These are phyloP conservation scores for Pygoscelis antarcticus DNA, from an alignment of 2,113 vertebrate genomes.

Conservation along the genomic window DNA sequence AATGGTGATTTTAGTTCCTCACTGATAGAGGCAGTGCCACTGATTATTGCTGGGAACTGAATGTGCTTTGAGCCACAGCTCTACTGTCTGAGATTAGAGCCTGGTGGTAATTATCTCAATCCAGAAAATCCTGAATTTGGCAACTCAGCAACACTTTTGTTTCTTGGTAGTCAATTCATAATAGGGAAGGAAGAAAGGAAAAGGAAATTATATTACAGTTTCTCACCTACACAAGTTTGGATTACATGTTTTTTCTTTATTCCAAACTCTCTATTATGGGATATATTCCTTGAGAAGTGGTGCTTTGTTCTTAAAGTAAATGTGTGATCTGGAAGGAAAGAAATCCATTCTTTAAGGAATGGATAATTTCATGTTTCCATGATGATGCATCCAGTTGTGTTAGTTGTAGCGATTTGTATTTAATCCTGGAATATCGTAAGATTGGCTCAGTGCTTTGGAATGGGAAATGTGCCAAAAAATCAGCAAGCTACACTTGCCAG, in stretches of 20 bases:
- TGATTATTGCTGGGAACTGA: neutral
- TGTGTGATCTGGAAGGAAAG: neutral
- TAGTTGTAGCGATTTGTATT: neutral
- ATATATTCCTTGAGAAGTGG: neutral
- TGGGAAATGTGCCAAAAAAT: neutral
- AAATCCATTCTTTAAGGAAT: neutral
- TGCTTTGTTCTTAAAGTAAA: neutral
- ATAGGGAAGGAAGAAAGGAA: neutral
- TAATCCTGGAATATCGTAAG: neutral
- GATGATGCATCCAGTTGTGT: neutral
- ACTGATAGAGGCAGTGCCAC: neutral
- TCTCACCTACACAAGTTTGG: neutral
- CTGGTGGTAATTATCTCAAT: neutral
- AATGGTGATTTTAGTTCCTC: neutral
- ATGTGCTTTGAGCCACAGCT: neutral
- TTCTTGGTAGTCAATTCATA: neutral
- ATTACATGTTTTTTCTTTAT: neutral
- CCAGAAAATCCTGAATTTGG: neutral
- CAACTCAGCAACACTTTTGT: neutral
- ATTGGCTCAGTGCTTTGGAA: neutral
- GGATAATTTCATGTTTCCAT: neutral
- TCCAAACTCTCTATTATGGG: neutral
- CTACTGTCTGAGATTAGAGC: neutral
- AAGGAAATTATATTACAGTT: neutral
- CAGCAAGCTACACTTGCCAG: neutral